Conservation (phyloP, 1,140 invertebrate genomes). For the Cydia strobilella region DNA sequence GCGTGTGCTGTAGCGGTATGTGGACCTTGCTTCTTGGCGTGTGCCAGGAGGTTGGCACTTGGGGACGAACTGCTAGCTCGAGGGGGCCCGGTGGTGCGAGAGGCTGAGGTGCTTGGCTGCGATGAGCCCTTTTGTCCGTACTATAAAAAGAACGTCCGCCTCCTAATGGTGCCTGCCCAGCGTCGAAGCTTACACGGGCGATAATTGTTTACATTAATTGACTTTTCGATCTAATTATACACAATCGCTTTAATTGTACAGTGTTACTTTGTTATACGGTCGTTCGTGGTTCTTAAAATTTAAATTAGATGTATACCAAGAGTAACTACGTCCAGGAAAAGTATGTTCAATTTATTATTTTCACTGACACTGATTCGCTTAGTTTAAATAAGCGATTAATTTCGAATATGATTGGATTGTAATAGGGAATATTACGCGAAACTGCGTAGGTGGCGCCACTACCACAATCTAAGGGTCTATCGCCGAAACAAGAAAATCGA, state of each 20-base stretch:
- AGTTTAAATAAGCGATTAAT: no score
- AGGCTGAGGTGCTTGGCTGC: conserved; percentile 69
- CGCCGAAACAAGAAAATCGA: no score
- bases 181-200: conserved; percentile 55
- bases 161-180: conserved; percentile 64
- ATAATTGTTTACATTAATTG: conserved; percentile 40
- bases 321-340: no score
- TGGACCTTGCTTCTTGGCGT: conserved; percentile 65
- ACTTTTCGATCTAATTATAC: conserved; percentile 27
- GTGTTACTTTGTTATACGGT: not conserved
- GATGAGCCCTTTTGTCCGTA: conserved; percentile 72
- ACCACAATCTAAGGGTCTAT: no score
- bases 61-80: conserved; percentile 61
- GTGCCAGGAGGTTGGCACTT: conserved; percentile 59
- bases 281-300: no score
- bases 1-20: conserved; percentile 67
- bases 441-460: no score
- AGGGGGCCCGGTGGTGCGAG: conserved; percentile 48
- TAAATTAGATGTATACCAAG: no score
- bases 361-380: no score
- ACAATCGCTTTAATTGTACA: not conserved
- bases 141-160: conserved; percentile 70
- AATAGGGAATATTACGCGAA: no score
- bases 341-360: no score
- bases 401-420: no score